Base-by-base conservation (phyloP, 2,888 invertebrate genomes). In the Acholoe squamosa region DNA sequence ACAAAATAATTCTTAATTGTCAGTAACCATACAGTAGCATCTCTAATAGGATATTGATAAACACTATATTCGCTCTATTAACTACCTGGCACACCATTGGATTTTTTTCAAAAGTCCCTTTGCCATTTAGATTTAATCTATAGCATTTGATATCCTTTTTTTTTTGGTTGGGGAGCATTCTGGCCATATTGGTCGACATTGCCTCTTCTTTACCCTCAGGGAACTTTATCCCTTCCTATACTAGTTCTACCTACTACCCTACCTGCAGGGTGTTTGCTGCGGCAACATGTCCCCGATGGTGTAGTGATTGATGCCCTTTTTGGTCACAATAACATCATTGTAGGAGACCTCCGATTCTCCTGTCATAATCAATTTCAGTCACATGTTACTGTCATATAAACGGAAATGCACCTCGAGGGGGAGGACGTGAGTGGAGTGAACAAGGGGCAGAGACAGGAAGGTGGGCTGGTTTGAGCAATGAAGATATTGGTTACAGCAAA, bases 291-390 rank as follows among this genome's bases (percentile, higher is more conserved):
- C 71, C 28, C 71, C 3, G 16, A 22, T 71, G 19, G 71, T 71
- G 28, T 25, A 33, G 43, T 80, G 80, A 80, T 80, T 33, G 80
- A 80, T 80, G 80, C 80, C 16, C 22, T 43, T 80, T 33, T 80
- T 80, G 16, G 80, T 22, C 34, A 80, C 80, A 80, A 80, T 80
- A 80, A 80, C 80, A 80, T 80, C 80, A 33, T 80, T 80, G 80
- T 80, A 43, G 43, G 80, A 19, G 12, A 43, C 80, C 80, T 16
- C 76, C 76, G 7, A 61, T 28, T 43, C 80, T 43, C 80, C 80
- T 43, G 56, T 86, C 86, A 86, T 86, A 86, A 86, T 86, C 86
- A 86, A 86, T 86, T 86, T 86, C 28, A 86, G 86, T 86, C 86
- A 86, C 86, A 86, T 86, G 86, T 86, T 54, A 86, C 86, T 52